A percentile compares a stretch with the other conserved stretches of the same genome.
Conservation (phyloP, 2,113 vertebrate genomes). For the Chauna torquata region DNA sequence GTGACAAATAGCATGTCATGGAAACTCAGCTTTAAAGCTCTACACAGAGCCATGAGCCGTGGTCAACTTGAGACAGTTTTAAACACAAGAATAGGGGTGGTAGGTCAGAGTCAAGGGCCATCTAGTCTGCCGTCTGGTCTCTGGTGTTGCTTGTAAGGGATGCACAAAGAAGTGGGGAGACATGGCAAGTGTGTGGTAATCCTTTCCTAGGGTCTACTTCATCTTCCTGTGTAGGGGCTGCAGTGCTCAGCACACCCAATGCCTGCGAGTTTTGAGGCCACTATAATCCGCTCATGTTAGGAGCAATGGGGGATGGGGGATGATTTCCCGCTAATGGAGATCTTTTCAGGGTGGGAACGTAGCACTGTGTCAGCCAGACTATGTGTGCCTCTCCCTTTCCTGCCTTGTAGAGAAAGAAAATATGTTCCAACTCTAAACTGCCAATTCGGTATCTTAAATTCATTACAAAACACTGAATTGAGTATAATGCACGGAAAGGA, state of each 20-base stretch:
- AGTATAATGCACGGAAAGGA: not conserved
- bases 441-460: not conserved
- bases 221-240: not conserved
- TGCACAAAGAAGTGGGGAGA: not conserved
- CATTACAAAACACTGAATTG: not conserved
- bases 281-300: not conserved
- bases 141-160: not conserved
- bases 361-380: not conserved
- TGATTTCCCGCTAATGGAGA: not conserved
- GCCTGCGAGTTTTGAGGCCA: not conserved
- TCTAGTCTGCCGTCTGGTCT: not conserved
- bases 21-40: not conserved
- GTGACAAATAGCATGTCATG: not conserved
- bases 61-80: not conserved
- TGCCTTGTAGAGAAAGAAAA: not conserved
- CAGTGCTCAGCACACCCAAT: not conserved
- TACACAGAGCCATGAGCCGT: not conserved
- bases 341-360: not conserved
- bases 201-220: not conserved
- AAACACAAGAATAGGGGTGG: not conserved
- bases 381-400: not conserved
- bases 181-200: not conserved
- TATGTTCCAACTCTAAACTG: not conserved
- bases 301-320: not conserved
- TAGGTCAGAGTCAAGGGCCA: not conserved